Evolutionary conservation across 1,140 invertebrate genomes (phyloP), one percentile per base, ranked within the genome.

Genomic region (Papilio dardanus): DNA sequence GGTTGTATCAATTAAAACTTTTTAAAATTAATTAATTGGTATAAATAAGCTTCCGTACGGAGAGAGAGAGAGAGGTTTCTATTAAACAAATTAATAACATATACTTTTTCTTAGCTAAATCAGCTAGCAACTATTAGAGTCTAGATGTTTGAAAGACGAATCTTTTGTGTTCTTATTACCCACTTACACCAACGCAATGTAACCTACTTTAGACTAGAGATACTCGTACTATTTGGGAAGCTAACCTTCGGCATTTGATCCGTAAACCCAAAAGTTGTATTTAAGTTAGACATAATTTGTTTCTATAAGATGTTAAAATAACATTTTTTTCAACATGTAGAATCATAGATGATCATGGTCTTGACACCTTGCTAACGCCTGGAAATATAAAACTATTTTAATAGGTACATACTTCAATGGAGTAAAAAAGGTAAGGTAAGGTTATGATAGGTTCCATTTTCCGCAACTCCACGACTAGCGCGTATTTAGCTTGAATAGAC

Each of bases 1-100:
- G 54, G 24, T 28, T 62, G 3, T 62, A 62, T 62, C 54, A 28
- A 62, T 62, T 62, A 62, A 62, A 62, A 62, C 54, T 62, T 62
- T 62, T 30, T 50, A 19, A 14, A 16, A 30, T 58, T 58, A 62
- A 62, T 62, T 62, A 62, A 62, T 62, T 28, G 54, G 54, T 28
- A 62, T 62, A 62, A 62, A 62, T 28, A 62, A 28, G 54, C 54
- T 62, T 28, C 54, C 24, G 54, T 14, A 12, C 24, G n/a, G 16
- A n/a, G n/a, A n/a, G n/a, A n/a, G 42, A 19, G 2, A 46, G n/a
- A 16, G n/a, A 46, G 16, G 1, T 1, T 7, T 46, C 1, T n/a
- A n/a, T n/a, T 19, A n/a, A 46, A 46, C 14, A 42, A 42, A 46
- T 2, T 37, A 46, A 46, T 1, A 46, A n/a, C 42, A 46, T 16